Percentiles rank a stretch among this genome's conserved stretches.
Conservation (phyloP, 1,140 invertebrate genomes). For the Mylabris phalerata region DNA sequence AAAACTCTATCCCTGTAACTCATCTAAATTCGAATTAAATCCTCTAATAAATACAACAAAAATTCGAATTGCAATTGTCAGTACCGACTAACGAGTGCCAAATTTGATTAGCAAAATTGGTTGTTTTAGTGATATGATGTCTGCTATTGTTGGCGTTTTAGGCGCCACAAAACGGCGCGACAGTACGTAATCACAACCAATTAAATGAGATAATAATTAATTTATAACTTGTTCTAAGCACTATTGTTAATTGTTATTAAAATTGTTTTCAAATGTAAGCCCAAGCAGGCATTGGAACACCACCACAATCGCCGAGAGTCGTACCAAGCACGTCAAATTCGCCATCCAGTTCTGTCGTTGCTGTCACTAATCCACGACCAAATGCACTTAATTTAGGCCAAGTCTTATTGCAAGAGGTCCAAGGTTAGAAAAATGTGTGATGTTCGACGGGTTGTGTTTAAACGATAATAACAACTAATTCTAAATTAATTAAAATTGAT, state of each 20-base stretch:
- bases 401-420: conserved; percentile 43
- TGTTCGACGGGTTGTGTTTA: not conserved
- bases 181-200: conserved; percentile 21
- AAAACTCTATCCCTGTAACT: no score
- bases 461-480: not conserved
- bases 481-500: not conserved
- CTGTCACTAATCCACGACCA: conserved; percentile 23
- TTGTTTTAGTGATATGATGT: conserved; percentile 37
- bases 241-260: not conserved
- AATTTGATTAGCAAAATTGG: conserved; percentile 32
- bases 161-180: conserved; percentile 35
- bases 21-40: no score
- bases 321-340: conserved; percentile 29
- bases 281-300: conserved; percentile 36
- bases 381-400: conserved; percentile 40
- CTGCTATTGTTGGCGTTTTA: conserved; percentile 33
- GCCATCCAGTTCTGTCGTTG: conserved; percentile 33
- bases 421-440: conserved; percentile 39
- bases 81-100: not conserved
- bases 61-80: no score
- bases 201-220: not conserved
- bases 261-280: conserved; percentile 6
- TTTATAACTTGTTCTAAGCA: no score
- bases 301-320: conserved; percentile 37
- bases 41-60: no score